These are phyloP conservation scores for Hemistola chrysoprasaria DNA, from an alignment of 2,888 invertebrate species.

Conservation along the genomic window DNA sequence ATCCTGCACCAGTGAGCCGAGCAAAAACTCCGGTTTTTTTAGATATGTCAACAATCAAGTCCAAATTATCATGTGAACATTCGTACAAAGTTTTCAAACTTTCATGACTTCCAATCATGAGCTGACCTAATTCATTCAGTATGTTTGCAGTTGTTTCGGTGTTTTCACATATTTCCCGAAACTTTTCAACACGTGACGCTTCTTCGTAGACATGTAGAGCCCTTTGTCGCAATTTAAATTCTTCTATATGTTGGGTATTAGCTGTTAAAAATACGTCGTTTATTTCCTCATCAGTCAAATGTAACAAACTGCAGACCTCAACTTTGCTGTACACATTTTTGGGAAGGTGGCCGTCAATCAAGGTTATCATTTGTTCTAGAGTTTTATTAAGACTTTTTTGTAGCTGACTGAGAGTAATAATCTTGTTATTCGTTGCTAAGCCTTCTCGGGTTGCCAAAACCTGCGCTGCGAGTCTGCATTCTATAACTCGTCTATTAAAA, in stretches of 20 bases:
- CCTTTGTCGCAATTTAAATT: conserved; percentile 91
- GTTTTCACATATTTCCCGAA: conserved; percentile 84
- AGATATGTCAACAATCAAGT: conserved; percentile 89
- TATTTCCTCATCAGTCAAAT: conserved; percentile 83
- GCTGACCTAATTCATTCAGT: conserved; percentile 84
- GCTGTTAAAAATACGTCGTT: conserved; percentile 69
- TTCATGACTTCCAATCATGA: conserved; percentile 95
- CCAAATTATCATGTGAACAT: conserved; percentile 95
- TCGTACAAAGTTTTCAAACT: conserved; percentile 94
- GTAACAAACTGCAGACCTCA: conserved; percentile 85
- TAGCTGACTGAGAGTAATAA: conserved; percentile 87
- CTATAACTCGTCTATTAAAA: conserved; percentile 96
- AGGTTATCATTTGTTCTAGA: conserved; percentile 86
- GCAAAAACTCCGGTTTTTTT: conserved; percentile 88
- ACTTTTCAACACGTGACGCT: conserved; percentile 91
- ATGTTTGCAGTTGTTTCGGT: conserved; percentile 50
- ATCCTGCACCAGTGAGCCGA: conserved; percentile 98
- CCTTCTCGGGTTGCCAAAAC: conserved; percentile 69
- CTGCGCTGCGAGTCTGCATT: conserved; percentile 96
- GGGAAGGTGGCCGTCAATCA: conserved; percentile 84
- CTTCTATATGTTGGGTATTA: conserved; percentile 84
- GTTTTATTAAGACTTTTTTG: conserved; percentile 85
- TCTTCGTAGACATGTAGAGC: conserved; percentile 96
- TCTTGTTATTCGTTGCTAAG: conserved; percentile 83
- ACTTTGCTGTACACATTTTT: conserved; percentile 85